Percentiles rank a stretch among this genome's conserved stretches.
phyloP scores from a whole-genome alignment of 2,113 vertebrate genomes.

The Vombatus ursinus region DNA sequence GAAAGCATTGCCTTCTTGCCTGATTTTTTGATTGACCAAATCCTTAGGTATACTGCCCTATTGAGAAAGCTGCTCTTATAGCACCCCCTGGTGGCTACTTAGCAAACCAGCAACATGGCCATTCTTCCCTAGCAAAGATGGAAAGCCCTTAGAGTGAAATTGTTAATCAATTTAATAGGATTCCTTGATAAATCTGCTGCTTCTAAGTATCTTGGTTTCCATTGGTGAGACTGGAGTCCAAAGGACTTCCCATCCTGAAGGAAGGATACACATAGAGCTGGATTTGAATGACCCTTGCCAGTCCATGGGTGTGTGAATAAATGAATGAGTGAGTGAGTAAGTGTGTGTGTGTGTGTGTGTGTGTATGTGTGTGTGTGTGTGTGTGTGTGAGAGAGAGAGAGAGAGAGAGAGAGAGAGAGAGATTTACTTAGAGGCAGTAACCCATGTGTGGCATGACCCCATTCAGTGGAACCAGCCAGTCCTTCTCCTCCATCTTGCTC shows the following conservation, averaged over 20 bases:
- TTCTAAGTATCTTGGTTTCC: not conserved
- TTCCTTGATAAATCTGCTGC: not conserved
- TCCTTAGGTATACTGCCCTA: not conserved
- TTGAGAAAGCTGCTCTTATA: not conserved
- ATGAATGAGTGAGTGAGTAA: no score
- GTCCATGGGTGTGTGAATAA: no score
- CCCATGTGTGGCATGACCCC: no score
- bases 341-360: no score
- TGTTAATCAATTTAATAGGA: not conserved
- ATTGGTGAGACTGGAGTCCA: not conserved
- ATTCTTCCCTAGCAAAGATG: not conserved
- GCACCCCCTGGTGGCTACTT: not conserved
- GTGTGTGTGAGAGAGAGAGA: no score
- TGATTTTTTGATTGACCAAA: not conserved
- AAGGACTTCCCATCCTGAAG: not conserved
- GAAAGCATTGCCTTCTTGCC: not conserved
- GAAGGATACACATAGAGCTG: not conserved
- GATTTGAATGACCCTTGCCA: not conserved
- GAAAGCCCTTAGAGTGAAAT: not conserved
- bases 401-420: no score
- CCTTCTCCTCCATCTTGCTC: not conserved
- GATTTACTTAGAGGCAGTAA: not conserved
- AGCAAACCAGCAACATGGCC: not conserved
- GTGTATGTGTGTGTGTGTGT: no score
- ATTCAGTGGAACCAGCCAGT: not conserved